Evolutionary conservation across 2,888 invertebrate species (phyloP).

Genomic region (Synergus japonicus): DNA sequence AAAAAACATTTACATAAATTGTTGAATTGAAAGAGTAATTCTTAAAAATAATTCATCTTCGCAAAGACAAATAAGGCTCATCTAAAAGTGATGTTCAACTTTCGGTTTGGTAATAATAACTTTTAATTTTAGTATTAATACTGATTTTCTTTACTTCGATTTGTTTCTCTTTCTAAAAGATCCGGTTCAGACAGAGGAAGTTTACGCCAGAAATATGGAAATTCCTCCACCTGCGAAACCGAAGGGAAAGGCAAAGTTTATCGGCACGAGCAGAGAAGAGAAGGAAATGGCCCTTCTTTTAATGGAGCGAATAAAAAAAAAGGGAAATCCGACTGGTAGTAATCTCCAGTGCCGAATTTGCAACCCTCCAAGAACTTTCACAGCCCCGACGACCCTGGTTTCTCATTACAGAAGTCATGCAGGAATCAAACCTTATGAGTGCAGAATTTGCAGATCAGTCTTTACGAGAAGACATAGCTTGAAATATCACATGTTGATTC

Average conservation of each 20-base stretch:
- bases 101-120: slow-evolving; percentile 11
- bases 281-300: slow-evolving; percentile 79
- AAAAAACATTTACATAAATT: background rate
- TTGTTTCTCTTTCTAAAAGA: slow-evolving; percentile 46
- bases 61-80: slow-evolving; percentile 20
- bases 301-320: slow-evolving; percentile 77
- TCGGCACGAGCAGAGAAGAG: slow-evolving; percentile 77
- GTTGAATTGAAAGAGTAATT: slow-evolving; percentile 46
- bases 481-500: slow-evolving; percentile 82
- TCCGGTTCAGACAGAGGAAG: slow-evolving; percentile 44
- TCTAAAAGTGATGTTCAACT: slow-evolving; percentile 53
- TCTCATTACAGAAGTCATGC: slow-evolving; percentile 82
- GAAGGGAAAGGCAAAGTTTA: slow-evolving; percentile 78
- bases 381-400: slow-evolving; percentile 80
- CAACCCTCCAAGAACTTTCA: slow-evolving; percentile 79
- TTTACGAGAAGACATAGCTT: slow-evolving; percentile 81
- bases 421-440: slow-evolving; percentile 82
- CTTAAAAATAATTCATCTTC: slow-evolving; percentile 49
- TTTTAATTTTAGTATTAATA: background rate
- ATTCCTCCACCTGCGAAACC: slow-evolving; percentile 68
- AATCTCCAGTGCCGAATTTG: slow-evolving; percentile 80
- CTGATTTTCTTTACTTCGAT: background rate
- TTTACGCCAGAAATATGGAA: slow-evolving; percentile 47
- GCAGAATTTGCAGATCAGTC: slow-evolving; percentile 80
- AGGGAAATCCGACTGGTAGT: slow-evolving; percentile 73